Evolutionary conservation across 1,140 invertebrate genomes (phyloP).

Genomic region (Brachionus calyciflorus): DNA sequence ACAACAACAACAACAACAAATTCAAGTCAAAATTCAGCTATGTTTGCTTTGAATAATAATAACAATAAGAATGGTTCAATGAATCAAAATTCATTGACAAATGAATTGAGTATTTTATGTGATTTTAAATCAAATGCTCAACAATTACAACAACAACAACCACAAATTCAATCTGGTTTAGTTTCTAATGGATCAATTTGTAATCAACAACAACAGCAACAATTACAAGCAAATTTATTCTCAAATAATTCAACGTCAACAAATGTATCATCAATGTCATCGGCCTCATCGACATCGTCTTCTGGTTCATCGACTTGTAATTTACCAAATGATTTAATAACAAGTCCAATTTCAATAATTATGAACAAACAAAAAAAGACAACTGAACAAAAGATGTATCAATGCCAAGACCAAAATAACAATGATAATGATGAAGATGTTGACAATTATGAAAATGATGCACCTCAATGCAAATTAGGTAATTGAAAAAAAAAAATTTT

Average conservation of each 20-base stretch:
- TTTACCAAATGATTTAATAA: neutral
- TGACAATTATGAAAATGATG: too few species aligned
- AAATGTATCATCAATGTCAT: slow-evolving; percentile 16
- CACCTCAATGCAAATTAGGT: too few species aligned
- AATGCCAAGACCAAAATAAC: neutral
- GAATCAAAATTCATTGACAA: neutral
- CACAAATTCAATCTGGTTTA: too few species aligned
- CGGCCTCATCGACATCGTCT: neutral
- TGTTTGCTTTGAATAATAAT: too few species aligned
- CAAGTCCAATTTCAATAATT: slow-evolving; percentile 44
- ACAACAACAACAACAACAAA: too few species aligned
- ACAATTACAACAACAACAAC: too few species aligned
- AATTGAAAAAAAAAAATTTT: too few species aligned
- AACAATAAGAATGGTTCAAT: neutral
- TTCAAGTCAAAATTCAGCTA: too few species aligned
- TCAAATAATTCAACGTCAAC: slow-evolving; percentile 37
- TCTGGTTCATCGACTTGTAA: neutral
- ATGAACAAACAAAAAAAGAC: slow-evolving; percentile 18
- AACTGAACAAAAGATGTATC: too few species aligned
- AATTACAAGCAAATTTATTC: slow-evolving; percentile 8
- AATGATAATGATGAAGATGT: neutral
- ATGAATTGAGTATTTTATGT: slow-evolving; percentile 25
- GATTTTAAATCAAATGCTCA: neutral
- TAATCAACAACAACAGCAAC: too few species aligned
- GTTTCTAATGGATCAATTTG: neutral